Percentiles rank a stretch among this genome's conserved stretches.
Evolutionary conservation across 2,113 vertebrate genomes (phyloP).

Genomic region (Cebus imitator): DNA sequence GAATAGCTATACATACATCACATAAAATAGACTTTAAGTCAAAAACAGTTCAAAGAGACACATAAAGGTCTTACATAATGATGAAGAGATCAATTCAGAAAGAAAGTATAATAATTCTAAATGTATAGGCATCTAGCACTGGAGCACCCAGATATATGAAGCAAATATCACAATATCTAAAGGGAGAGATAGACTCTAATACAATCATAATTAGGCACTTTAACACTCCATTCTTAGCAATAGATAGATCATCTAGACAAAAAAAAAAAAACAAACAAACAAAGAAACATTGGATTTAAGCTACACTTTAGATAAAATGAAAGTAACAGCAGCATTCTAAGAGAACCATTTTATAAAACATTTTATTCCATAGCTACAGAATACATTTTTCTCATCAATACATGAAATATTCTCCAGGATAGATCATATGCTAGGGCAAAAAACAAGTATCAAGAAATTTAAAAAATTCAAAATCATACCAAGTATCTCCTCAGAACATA

Average conservation of each 20-base stretch:
- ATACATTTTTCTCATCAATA: not conserved
- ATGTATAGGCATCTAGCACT: not conserved
- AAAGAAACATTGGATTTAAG: not conserved
- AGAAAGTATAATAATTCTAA: not conserved
- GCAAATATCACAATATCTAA: not conserved
- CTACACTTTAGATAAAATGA: not conserved
- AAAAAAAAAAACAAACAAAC: not conserved
- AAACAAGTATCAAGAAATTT: not conserved
- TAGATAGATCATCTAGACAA: not conserved
- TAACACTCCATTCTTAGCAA: not conserved
- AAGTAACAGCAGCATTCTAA: not conserved
- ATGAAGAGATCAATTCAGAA: not conserved
- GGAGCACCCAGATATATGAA: not conserved
- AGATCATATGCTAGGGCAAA: not conserved
- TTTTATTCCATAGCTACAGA: not conserved
- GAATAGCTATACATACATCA: not conserved
- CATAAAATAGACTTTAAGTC: not conserved
- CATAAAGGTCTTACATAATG: not conserved
- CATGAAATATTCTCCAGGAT: not conserved
- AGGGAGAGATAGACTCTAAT: not conserved
- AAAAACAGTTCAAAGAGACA: not conserved
- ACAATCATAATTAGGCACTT: not conserved
- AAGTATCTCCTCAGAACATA: not conserved
- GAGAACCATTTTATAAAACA: not conserved
- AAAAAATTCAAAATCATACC: not conserved